These are phyloP conservation scores for Ameiurus melas DNA, from an alignment of 2,113 vertebrate species.

Conservation along the genomic window DNA sequence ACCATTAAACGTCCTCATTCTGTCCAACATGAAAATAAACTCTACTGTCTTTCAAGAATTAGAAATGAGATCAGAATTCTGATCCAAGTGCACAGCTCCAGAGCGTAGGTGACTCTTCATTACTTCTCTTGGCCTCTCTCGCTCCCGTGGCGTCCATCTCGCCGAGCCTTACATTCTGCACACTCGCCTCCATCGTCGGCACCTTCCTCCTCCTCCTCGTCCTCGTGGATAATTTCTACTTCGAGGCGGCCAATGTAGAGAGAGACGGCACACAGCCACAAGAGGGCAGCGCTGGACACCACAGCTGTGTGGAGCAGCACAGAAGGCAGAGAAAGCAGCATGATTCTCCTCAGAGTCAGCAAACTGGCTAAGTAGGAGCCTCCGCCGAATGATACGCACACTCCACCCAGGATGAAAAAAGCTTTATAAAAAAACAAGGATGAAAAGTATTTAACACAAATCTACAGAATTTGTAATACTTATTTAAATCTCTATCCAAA, in stretches of 20 bases:
- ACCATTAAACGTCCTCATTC: not conserved
- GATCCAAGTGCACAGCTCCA: not conserved
- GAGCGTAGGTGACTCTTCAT: not conserved
- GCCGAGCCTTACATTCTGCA: slow-evolving; percentile 64
- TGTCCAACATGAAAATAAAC: slow-evolving; percentile 1
- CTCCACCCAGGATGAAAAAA: slow-evolving; percentile 86
- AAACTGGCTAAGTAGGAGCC: slow-evolving; percentile 80
- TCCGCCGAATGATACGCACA: slow-evolving; percentile 80
- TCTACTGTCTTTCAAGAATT: slow-evolving; percentile 9
- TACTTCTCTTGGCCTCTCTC: slow-evolving; percentile 68
- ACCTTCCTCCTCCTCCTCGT: slow-evolving; percentile 67
- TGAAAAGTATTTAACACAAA: not conserved
- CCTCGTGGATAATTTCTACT: slow-evolving; percentile 82
- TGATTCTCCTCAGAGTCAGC: slow-evolving; percentile 75
- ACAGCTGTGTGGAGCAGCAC: slow-evolving; percentile 69
- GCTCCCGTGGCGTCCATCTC: slow-evolving; percentile 54
- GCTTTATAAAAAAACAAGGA: slow-evolving; percentile 62
- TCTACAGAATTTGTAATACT: not conserved
- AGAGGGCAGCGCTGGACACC: slow-evolving; percentile 76
- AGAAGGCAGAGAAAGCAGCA: slow-evolving; percentile 79
- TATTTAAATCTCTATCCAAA: not conserved
- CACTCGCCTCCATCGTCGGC: slow-evolving; percentile 59
- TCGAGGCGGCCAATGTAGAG: slow-evolving; percentile 86
- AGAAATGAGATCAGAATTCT: not conserved
- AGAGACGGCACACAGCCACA: slow-evolving; percentile 88